A percentile compares a stretch with the other conserved stretches of the same genome.
These are phyloP conservation scores for Halocaridina rubra DNA, from an alignment of 2,888 invertebrate species.

Conservation along the genomic window DNA sequence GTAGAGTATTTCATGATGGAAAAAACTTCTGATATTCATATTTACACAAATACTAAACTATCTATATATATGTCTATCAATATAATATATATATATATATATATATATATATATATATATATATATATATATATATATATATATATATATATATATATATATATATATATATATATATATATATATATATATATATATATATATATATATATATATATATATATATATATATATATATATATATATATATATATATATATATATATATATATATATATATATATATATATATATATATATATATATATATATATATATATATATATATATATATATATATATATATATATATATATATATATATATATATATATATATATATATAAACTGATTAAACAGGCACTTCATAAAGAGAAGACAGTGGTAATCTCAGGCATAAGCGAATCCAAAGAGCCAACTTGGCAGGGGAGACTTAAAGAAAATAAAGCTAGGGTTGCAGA, in stretches of 20 bases:
- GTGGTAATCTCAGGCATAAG: too few relatives aligned
- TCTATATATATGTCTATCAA: constrained; percentile 3
- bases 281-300: constrained; percentile 4
- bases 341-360: not conserved
- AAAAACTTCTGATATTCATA: constrained; percentile 13
- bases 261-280: constrained; percentile 2
- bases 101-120: not conserved
- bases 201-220: not conserved
- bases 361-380: not conserved
- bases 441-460: too few relatives aligned
- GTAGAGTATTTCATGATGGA: too few relatives aligned
- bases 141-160: constrained; percentile 11
- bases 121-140: constrained; percentile 14
- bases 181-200: not conserved
- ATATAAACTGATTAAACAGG: too few relatives aligned
- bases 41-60: constrained; percentile 2
- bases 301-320: constrained; percentile 8
- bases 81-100: constrained; percentile 1
- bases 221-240: not conserved
- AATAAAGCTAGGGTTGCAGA: too few relatives aligned
- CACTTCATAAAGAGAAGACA: too few relatives aligned
- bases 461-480: too few relatives aligned
- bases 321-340: not conserved
- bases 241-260: not conserved
- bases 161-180: constrained; percentile 7